Evolutionary conservation across 1,140 invertebrate species (phyloP).

Genomic region (Tribolium castaneum): DNA sequence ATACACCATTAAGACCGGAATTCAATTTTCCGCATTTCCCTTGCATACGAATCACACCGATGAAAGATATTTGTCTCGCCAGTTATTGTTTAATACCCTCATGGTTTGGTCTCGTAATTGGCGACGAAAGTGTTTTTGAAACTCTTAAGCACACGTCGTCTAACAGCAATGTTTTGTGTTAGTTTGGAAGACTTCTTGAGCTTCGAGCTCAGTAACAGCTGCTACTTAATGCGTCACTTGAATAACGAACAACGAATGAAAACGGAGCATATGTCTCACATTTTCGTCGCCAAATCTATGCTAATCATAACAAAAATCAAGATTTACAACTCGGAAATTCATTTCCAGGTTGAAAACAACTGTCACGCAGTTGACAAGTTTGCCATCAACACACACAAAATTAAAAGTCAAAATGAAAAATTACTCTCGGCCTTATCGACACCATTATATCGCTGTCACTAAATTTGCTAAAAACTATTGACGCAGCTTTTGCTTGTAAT

Average conservation of each 20-base stretch:
- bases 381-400: neutral
- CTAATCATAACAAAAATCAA: neutral
- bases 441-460: neutral
- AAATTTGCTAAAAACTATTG: neutral
- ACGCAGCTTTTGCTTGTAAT: neutral
- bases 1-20: conserved; percentile 42
- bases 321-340: neutral
- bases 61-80: conserved; percentile 34
- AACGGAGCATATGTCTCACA: neutral
- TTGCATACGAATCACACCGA: conserved; percentile 41
- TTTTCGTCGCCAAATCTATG: conserved; percentile 1
- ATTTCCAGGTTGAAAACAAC: neutral
- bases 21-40: conserved; percentile 41
- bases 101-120: neutral
- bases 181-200: conserved; percentile 4
- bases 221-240: conserved; percentile 5
- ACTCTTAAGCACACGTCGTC: neutral
- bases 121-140: neutral
- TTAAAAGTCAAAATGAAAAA: neutral
- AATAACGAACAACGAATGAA: neutral
- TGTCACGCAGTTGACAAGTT: neutral
- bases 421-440: neutral
- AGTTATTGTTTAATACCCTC: conserved; percentile 3
- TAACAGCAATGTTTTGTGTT: conserved; percentile 2
- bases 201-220: conserved; percentile 12